These are phyloP conservation scores for Crenichthys baileyi DNA, from an alignment of 2,797 vertebrate species.

Conservation along the genomic window DNA sequence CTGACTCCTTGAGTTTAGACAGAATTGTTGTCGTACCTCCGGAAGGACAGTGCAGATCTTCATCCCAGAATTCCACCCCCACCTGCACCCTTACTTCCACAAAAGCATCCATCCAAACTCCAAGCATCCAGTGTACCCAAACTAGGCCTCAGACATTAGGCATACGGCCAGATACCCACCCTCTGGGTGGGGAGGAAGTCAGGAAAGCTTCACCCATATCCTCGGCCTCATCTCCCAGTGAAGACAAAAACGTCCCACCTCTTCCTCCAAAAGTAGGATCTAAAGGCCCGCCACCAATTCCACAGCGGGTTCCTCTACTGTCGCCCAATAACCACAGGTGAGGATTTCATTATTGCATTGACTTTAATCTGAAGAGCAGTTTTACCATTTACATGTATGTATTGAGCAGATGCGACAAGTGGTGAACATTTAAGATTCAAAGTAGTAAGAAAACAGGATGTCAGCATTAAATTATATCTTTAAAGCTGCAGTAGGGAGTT, in stretches of 20 bases:
- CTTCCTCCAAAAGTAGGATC: constrained; percentile 82
- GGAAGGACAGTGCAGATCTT: constrained; percentile 1
- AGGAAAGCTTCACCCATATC: constrained; percentile 39
- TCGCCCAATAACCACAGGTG: constrained; percentile 74
- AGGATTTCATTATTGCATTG: constrained; percentile 6
- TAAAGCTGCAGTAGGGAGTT: too few relatives aligned
- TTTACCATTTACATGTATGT: not conserved
- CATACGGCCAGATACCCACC: constrained; percentile 20
- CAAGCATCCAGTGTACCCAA: constrained; percentile 9
- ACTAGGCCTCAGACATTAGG: constrained; percentile 57
- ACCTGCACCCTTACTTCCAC: not conserved
- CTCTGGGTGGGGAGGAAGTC: constrained; percentile 12
- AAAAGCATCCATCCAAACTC: not conserved
- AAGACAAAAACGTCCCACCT: constrained; percentile 72
- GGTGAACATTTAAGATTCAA: not conserved
- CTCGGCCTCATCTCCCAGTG: constrained; percentile 4
- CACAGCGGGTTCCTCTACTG: constrained; percentile 53
- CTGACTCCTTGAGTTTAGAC: constrained; percentile 11
- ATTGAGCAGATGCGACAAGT: not conserved
- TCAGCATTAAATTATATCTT: not conserved
- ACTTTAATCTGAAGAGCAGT: not conserved
- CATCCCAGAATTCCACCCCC: constrained; percentile 5
- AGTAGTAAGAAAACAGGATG: not conserved
- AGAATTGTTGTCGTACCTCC: not conserved
- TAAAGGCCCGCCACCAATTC: constrained; percentile 68